Evolutionary conservation across 2,113 vertebrate genomes (phyloP).

Genomic region (Globicephala melas): DNA sequence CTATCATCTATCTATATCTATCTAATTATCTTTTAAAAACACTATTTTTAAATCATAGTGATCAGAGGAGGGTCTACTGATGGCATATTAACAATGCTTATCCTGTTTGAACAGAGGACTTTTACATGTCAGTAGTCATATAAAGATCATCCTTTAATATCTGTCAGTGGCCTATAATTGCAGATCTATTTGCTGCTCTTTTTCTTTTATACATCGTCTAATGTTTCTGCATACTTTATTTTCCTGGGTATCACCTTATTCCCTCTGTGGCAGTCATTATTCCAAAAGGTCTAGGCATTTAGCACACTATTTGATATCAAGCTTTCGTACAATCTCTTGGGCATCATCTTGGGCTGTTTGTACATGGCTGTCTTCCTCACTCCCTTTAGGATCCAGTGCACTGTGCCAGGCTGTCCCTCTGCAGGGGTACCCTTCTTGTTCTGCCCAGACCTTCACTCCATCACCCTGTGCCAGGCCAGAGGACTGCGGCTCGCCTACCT

Average conservation of each 20-base stretch:
- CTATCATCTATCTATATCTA: not conserved
- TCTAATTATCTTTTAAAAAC: slow-evolving; percentile 6
- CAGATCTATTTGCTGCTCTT: not conserved
- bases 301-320: not conserved
- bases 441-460: not conserved
- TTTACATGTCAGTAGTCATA: not conserved
- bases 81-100: not conserved
- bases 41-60: not conserved
- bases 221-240: not conserved
- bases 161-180: not conserved
- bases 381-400: not conserved
- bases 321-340: not conserved
- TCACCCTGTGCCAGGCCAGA: not conserved
- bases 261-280: not conserved
- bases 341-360: not conserved
- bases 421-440: not conserved
- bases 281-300: not conserved
- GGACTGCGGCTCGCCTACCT: not conserved
- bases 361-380: not conserved
- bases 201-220: not conserved
- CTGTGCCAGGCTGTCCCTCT: not conserved
- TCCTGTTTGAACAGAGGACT: not conserved
- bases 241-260: not conserved
- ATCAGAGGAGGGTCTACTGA: not conserved
- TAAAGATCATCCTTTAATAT: not conserved